These are phyloP conservation scores for Tachina grossa DNA, from an alignment of 2,888 invertebrate species.

Conservation along the genomic window DNA sequence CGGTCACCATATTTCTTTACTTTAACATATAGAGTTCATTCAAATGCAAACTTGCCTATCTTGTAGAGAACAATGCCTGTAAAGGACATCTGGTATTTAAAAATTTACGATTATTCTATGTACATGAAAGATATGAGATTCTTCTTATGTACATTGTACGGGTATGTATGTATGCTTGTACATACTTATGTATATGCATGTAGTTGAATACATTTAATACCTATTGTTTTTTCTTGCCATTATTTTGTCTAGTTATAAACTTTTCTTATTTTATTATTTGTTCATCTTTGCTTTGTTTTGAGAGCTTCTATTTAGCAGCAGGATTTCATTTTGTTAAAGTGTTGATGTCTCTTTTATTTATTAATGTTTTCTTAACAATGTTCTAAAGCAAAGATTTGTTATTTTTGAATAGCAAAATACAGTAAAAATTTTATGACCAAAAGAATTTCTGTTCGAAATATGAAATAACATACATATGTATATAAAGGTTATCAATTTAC, in stretches of 20 bases:
- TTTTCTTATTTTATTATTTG: constrained; percentile 15
- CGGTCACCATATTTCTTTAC: not conserved
- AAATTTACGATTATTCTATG: constrained; percentile 52
- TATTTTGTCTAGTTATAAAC: not conserved
- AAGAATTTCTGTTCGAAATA: no score
- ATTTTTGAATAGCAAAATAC: constrained; percentile 5
- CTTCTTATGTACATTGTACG: not conserved
- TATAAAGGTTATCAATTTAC: no score
- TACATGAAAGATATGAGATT: constrained; percentile 8
- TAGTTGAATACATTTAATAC: constrained; percentile 33
- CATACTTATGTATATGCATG: not conserved
- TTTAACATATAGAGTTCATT: not conserved
- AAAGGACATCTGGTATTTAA: constrained; percentile 66
- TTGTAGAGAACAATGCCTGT: constrained; percentile 54
- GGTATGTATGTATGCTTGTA: not conserved
- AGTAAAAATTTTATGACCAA: constrained; percentile 50
- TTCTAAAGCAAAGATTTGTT: not conserved
- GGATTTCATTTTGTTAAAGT: constrained; percentile 21
- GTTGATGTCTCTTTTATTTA: constrained; percentile 38
- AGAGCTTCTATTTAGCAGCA: constrained; percentile 26
- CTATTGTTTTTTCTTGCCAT: constrained; percentile 32
- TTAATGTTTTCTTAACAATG: constrained; percentile 10
- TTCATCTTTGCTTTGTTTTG: constrained; percentile 25
- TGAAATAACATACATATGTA: no score
- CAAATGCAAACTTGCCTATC: constrained; percentile 16